A percentile compares a stretch with the other conserved stretches of the same genome.
phyloP scores from a whole-genome alignment of 2,888 invertebrate species.

The Ectemnius lituratus region DNA sequence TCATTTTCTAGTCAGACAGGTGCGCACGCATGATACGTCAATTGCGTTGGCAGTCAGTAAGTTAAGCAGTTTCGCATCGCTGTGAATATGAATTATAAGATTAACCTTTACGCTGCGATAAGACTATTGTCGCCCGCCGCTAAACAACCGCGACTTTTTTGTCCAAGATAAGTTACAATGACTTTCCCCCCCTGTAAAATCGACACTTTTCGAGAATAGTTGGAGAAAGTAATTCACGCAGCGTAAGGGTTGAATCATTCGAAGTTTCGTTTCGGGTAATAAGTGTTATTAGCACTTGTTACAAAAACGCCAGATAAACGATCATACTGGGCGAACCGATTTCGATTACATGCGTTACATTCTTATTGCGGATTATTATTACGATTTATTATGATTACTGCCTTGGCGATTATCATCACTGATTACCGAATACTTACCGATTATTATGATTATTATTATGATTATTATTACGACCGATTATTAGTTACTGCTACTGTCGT shows the following conservation, averaged over 20 bases:
- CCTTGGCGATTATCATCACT: slow-evolving; percentile 54
- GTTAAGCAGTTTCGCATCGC: slow-evolving; percentile 29
- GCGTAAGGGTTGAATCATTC: no score
- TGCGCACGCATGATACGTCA: slow-evolving; percentile 22
- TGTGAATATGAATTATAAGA: slow-evolving; percentile 45
- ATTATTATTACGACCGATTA: slow-evolving; percentile 52
- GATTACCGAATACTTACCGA: slow-evolving; percentile 53
- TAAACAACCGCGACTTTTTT: no score
- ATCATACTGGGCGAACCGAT: slow-evolving; percentile 40
- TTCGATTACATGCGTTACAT: slow-evolving; percentile 37
- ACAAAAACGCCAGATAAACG: slow-evolving; percentile 31
- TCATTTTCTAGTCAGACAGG: slow-evolving; percentile 67
- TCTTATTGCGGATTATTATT: slow-evolving; percentile 44
- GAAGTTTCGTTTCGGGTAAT: slow-evolving; percentile 8
- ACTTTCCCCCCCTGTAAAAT: no score
- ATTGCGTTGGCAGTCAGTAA: slow-evolving; percentile 47
- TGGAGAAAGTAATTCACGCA: no score
- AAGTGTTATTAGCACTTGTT: slow-evolving; percentile 11
- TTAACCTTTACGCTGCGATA: not conserved
- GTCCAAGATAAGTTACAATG: no score
- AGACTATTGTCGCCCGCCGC: no score
- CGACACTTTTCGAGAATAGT: no score
- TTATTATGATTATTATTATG: slow-evolving; percentile 51
- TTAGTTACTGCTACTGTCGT: slow-evolving; percentile 66
- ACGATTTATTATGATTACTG: slow-evolving; percentile 36